phyloP scores from a whole-genome alignment of 2,113 vertebrate genomes.

The Paramisgurnus dabryanus region DNA sequence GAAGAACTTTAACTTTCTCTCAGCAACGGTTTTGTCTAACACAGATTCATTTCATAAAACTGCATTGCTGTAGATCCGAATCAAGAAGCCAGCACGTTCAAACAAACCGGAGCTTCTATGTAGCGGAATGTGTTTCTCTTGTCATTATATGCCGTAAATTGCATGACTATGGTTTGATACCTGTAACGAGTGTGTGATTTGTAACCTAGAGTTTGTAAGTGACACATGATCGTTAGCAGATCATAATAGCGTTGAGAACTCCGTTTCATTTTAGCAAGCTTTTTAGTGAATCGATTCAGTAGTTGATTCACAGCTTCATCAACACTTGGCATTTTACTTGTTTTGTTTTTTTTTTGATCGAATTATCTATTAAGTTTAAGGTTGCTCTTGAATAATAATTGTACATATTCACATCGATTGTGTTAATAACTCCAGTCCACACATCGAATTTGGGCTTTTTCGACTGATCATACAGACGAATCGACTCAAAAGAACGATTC shows the following conservation, averaged over 20 bases:
- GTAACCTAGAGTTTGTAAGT: neutral
- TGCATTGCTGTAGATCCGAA: neutral
- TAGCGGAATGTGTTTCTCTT: neutral
- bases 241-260: neutral
- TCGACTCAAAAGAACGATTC: slow-evolving; percentile 9
- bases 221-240: neutral
- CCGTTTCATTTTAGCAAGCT: neutral
- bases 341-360: neutral
- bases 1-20: slow-evolving; percentile 1
- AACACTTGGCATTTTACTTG: neutral
- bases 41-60: neutral
- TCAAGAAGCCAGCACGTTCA: neutral
- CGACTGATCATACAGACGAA: neutral
- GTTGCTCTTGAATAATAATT: too few species aligned
- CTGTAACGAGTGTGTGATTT: neutral
- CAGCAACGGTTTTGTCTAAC: neutral
- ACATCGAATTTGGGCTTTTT: too few species aligned
- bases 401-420: too few species aligned
- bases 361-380: neutral
- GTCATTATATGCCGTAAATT: neutral
- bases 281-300: neutral
- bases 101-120: neutral
- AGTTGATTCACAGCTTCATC: neutral
- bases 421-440: too few species aligned
- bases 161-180: neutral